A percentile compares a stretch with the other conserved stretches of the same genome.
phyloP scores from a whole-genome alignment of 2,888 invertebrate species.

The Rhorus exstirpatorius region DNA sequence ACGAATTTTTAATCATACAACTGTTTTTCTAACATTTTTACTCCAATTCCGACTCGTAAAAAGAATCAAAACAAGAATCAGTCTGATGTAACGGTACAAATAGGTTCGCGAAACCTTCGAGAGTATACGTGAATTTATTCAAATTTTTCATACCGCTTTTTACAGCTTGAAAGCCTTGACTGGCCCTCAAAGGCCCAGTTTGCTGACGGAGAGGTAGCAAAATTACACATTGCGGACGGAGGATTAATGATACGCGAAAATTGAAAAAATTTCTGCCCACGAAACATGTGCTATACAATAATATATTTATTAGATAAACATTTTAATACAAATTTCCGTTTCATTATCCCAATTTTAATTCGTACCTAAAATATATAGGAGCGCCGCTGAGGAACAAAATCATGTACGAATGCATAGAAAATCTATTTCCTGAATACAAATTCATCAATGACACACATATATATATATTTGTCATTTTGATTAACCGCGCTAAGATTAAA shows the following conservation, averaged over 20 bases:
- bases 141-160: too few species aligned
- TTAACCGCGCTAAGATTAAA: not conserved
- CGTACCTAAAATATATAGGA: not conserved
- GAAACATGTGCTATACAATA: not conserved
- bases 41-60: too few species aligned
- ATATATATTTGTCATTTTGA: not conserved
- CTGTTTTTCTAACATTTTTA: too few species aligned
- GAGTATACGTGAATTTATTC: too few species aligned
- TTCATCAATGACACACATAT: not conserved
- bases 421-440: not conserved
- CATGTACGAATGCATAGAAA: constrained; percentile 2
- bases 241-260: not conserved
- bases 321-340: constrained; percentile 48
- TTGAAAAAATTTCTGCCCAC: not conserved
- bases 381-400: constrained; percentile 21
- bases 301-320: constrained; percentile 52
- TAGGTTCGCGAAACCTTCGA: too few species aligned
- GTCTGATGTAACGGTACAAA: too few species aligned
- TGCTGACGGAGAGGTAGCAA: too few species aligned
- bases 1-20: too few species aligned
- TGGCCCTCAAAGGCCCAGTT: too few species aligned
- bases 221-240: too few species aligned
- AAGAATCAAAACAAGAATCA: too few species aligned
- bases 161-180: too few species aligned
- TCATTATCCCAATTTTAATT: constrained; percentile 12